These are phyloP conservation scores for Conus ventricosus DNA, from an alignment of 1,140 invertebrate species.

Conservation along the genomic window DNA sequence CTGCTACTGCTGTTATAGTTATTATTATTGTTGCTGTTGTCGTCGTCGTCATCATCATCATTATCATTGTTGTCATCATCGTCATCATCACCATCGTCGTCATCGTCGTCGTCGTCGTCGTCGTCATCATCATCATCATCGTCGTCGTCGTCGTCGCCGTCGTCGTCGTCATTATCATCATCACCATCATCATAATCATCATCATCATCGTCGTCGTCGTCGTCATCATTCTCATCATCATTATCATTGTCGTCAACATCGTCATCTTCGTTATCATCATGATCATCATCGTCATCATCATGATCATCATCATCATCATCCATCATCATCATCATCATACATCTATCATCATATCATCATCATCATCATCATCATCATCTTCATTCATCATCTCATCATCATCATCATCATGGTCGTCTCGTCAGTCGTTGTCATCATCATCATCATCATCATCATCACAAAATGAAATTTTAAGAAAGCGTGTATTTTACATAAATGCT, in stretches of 20 bases:
- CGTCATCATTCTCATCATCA: background rate
- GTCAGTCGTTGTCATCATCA: too few relatives aligned
- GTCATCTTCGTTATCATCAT: too few relatives aligned
- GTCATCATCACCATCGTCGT: background rate
- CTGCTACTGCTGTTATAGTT: too few relatives aligned
- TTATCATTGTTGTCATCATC: background rate
- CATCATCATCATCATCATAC: background rate
- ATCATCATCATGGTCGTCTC: background rate
- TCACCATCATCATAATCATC: background rate
- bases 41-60: too few relatives aligned
- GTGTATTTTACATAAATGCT: too few relatives aligned
- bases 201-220: background rate
- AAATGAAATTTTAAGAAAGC: too few relatives aligned
- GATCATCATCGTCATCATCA: too few relatives aligned
- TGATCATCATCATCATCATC: background rate
- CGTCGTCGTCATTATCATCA: background rate
- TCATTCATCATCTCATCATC: background rate
- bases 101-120: background rate
- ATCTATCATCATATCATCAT: background rate
- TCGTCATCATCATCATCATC: background rate
- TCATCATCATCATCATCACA: too few relatives aligned
- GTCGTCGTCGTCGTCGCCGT: background rate
- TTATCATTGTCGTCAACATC: background rate
- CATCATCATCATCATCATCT: background rate
- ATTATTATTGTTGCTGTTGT: too few relatives aligned